Conservation (phyloP, 2,113 vertebrate species). For the Pseudopipra pipra region DNA sequence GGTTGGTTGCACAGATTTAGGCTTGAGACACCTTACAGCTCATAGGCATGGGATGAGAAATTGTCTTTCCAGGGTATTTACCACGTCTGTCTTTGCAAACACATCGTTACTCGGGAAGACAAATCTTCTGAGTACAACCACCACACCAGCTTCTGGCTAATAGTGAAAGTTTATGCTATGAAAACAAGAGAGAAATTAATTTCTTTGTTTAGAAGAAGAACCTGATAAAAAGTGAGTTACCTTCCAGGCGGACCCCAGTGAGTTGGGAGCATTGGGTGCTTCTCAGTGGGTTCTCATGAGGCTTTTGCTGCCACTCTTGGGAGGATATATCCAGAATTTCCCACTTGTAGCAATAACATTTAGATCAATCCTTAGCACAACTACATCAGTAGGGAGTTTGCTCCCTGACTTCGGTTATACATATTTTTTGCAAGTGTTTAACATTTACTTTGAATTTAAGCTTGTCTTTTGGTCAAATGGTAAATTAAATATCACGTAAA, state of each 20-base stretch:
- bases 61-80: neutral
- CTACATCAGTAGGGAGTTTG: neutral
- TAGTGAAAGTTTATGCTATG: neutral
- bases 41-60: neutral
- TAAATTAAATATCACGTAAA: neutral
- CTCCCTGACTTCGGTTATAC: neutral
- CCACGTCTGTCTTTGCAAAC: neutral
- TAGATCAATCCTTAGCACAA: neutral
- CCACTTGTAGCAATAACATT: neutral
- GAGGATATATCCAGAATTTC: neutral
- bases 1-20: neutral
- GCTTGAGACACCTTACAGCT: neutral
- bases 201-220: neutral
- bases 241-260: neutral
- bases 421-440: neutral
- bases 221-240: neutral
- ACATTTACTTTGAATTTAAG: conserved; percentile 20
- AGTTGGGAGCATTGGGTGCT: neutral
- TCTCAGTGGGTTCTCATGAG: neutral
- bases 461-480: neutral
- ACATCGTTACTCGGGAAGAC: neutral
- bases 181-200: neutral
- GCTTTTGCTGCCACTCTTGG: neutral
- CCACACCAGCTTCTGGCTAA: neutral
- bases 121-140: neutral